Evolutionary conservation across 1,140 invertebrate genomes (phyloP).

Genomic region (Chlorops oryzae): DNA sequence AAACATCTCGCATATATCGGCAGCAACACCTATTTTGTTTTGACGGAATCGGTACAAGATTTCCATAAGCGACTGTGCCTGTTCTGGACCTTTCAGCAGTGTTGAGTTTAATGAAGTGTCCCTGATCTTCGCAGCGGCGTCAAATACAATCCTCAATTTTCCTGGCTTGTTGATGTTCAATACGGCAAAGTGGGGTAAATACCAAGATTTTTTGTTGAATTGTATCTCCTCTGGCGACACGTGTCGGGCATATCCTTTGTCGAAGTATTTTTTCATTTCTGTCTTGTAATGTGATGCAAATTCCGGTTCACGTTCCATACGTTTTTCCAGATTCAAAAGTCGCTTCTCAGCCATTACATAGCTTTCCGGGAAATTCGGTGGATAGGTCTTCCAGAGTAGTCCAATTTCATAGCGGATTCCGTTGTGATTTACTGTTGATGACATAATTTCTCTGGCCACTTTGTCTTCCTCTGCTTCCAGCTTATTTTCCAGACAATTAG

Average conservation of each 20-base stretch:
- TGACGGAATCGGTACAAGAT: conserved; percentile 34
- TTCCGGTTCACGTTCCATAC: no score
- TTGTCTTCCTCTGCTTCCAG: no score
- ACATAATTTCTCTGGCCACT: no score
- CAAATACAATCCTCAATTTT: conserved; percentile 27
- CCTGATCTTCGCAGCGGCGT: conserved; percentile 21
- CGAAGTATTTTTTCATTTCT: no score
- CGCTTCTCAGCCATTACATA: no score
- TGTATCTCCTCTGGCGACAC: background rate
- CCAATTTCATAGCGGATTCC: no score
- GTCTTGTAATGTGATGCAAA: no score
- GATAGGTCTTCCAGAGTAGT: no score
- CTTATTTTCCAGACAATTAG: no score
- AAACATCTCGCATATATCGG: conserved; percentile 46
- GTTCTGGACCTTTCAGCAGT: conserved; percentile 25
- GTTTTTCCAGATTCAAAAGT: no score
- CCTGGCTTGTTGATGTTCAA: conserved; percentile 22
- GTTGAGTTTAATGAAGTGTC: conserved; percentile 24
- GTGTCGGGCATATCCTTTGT: conserved; percentile 14
- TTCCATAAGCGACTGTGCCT: conserved; percentile 22
- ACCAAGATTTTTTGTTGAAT: conserved; percentile 18
- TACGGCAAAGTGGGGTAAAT: conserved; percentile 32
- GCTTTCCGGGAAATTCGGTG: no score
- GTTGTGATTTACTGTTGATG: no score
- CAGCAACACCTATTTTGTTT: conserved; percentile 18